Conservation (phyloP, 2,888 invertebrate genomes). For the Orthosia gothica region DNA sequence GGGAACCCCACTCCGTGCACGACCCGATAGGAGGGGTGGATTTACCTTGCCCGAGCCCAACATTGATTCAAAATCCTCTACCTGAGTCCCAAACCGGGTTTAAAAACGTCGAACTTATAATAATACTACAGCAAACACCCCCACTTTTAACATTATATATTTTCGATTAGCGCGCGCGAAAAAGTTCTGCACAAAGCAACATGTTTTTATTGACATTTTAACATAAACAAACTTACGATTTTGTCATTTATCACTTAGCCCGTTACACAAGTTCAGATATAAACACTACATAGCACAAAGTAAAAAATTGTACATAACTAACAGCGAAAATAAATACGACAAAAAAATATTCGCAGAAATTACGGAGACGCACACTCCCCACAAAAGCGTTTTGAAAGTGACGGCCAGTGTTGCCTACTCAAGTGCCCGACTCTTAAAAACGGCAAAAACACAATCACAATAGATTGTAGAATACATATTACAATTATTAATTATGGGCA, state of each 20-base stretch:
- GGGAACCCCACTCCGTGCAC: slow-evolving; percentile 87
- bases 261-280: slow-evolving; percentile 4
- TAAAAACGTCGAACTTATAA: slow-evolving; percentile 65
- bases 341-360: slow-evolving; percentile 45
- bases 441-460: no score
- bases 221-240: slow-evolving; percentile 40
- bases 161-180: slow-evolving; percentile 56
- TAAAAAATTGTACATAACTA: slow-evolving; percentile 9
- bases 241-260: slow-evolving; percentile 25
- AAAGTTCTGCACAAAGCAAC: slow-evolving; percentile 56
- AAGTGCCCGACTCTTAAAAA: neutral
- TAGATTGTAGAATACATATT: no score
- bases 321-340: slow-evolving; percentile 44
- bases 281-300: neutral
- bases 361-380: slow-evolving; percentile 8
- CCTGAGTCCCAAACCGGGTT: slow-evolving; percentile 74
- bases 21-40: slow-evolving; percentile 85
- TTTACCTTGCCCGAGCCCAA: slow-evolving; percentile 82
- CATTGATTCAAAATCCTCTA: slow-evolving; percentile 85
- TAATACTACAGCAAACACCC: slow-evolving; percentile 45
- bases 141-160: neutral
- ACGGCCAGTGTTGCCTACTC: slow-evolving; percentile 29
- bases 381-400: slow-evolving; percentile 41
- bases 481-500: no score
- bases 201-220: slow-evolving; percentile 16